A percentile compares a stretch with the other conserved stretches of the same genome.
Evolutionary conservation across 2,797 vertebrate genomes (phyloP).

Genomic region (Morelia viridis): DNA sequence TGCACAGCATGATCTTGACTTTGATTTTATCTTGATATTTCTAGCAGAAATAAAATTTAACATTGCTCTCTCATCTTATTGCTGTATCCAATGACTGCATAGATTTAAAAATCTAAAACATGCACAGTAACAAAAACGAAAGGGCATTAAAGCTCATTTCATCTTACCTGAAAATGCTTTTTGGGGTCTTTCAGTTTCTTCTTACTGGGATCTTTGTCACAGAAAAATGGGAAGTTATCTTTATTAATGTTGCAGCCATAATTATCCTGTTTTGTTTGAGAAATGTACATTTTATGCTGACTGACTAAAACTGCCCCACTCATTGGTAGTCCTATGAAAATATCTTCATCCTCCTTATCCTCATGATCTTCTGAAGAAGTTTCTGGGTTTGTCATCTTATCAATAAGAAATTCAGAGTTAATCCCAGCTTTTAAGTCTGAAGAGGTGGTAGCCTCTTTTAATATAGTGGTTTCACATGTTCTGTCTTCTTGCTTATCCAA

Average conservation of each 20-base stretch:
- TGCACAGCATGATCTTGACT: background rate
- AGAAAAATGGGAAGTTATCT: constrained; percentile 34
- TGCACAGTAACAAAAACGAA: background rate
- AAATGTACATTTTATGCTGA: constrained; percentile 50
- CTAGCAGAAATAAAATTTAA: constrained; percentile 6
- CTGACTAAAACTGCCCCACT: constrained; percentile 49
- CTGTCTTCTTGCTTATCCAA: constrained; percentile 43
- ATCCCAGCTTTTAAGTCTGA: constrained; percentile 60
- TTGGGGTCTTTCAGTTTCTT: constrained; percentile 39
- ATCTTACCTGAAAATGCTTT: constrained; percentile 61
- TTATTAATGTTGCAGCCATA: constrained; percentile 38
- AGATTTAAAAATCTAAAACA: background rate
- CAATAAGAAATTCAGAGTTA: constrained; percentile 47
- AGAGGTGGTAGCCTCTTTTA: constrained; percentile 81
- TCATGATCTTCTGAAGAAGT: constrained; percentile 70
- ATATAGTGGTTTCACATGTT: constrained; percentile 68
- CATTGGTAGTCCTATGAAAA: constrained; percentile 71
- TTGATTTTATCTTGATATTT: background rate
- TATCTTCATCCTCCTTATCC: constrained; percentile 51
- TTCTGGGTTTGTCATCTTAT: constrained; percentile 67
- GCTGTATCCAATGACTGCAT: background rate
- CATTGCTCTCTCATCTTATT: background rate
- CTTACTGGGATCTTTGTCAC: constrained; percentile 25
- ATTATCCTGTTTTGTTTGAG: constrained; percentile 62
- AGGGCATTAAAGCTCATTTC: constrained; percentile 4